Conservation (phyloP, 1,140 invertebrate species). For the Bombus picipes region DNA sequence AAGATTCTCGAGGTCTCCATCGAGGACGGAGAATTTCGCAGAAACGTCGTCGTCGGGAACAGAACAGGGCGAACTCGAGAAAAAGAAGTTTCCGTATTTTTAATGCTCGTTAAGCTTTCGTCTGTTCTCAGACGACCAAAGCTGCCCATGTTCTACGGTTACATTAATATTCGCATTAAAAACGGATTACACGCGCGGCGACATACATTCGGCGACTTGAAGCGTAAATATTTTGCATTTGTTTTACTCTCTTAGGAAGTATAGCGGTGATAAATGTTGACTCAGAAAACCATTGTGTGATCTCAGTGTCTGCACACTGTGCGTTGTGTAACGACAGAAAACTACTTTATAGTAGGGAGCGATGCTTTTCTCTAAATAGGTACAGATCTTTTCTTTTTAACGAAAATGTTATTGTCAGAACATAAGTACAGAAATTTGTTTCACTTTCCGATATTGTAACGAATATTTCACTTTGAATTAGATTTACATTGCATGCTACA, state of each 20-base stretch:
- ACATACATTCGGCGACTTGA: constrained; percentile 15
- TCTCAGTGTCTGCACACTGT: no score
- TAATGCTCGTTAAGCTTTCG: constrained; percentile 49
- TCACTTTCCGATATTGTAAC: no score
- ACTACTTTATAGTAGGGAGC: not conserved
- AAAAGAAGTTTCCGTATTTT: constrained; percentile 41
- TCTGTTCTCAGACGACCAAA: constrained; percentile 23
- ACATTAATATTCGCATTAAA: constrained; percentile 47
- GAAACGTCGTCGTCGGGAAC: not conserved
- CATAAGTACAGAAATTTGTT: no score
- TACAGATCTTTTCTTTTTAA: not conserved
- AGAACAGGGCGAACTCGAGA: not conserved
- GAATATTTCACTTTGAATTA: no score
- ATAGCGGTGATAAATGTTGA: not conserved
- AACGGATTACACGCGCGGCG: constrained; percentile 19
- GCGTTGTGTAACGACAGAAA: not conserved
- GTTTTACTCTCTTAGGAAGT: not conserved
- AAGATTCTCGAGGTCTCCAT: constrained; percentile 28
- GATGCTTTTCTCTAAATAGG: not conserved
- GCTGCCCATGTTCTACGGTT: not conserved
- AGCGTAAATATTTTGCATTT: not conserved
- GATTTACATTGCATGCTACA: no score
- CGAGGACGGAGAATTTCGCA: not conserved
- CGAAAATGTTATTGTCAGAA: not conserved
- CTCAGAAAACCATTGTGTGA: not conserved